Base-by-base conservation (phyloP, 2,888 invertebrate genomes). In the Odontomyia ornata region DNA sequence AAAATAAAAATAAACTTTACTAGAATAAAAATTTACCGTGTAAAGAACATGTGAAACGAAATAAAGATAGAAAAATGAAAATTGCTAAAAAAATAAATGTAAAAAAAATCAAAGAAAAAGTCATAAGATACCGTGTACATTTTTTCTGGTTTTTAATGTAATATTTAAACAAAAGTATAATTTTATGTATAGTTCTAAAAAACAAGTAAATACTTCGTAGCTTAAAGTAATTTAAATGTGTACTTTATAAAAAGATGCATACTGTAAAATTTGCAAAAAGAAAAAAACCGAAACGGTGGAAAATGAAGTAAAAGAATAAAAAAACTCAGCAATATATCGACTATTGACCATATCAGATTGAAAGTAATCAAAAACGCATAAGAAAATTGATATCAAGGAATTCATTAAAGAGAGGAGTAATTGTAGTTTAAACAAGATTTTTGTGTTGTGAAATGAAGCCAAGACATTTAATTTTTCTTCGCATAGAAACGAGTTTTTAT, bases 281-380 rank as follows among this genome's bases (percentile, higher is more conserved):
- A 1, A 69, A 23, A 27, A 56, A 72, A 52, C 1, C 25, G 23
- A 30, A 73, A 73, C 30, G 11, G 28, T 23, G 15, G 21, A 1
- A 9, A 25, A 13, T 43, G 3, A n/a, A 69, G 69, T 9, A 69
- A 30, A 15, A 57, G 27, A 13, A 30, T 30, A 65, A 28, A 43
- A 36, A 56, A 72, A 72, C 46, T 52, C 56, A 72, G 72, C 56
- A 72, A 52, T 72, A 73, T 73, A 73, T 73, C 73, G 60, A 73
- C 27, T 30, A 73, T 73, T 36, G 30, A 73, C 73, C 73, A 73
- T 73, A 73, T 73, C 73, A 73, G 23, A 47, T 47, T 72, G 18
- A 52, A 43, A n/a, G 28, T 18, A 71, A 71, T 47, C n/a, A 23
- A 71, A 52, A 43, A 67, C 9, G 64, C 27, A 28, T 64, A 30